These are phyloP conservation scores for Cryptoblepharus egeriae DNA, from an alignment of 2,797 vertebrate species.

Conservation along the genomic window DNA sequence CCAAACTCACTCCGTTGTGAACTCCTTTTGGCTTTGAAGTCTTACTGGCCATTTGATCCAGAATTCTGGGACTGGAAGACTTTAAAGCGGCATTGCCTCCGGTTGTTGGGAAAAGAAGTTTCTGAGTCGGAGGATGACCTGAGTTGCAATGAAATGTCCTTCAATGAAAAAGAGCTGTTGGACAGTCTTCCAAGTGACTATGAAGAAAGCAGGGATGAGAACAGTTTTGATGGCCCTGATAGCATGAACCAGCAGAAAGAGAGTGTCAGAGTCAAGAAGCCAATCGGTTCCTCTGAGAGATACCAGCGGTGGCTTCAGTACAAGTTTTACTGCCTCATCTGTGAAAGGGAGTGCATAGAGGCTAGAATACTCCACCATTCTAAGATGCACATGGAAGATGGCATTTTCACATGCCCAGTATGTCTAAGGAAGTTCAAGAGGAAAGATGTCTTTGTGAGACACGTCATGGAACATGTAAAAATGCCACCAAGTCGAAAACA, in stretches of 20 bases:
- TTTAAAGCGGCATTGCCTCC: slow-evolving; percentile 90
- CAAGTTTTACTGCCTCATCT: slow-evolving; percentile 92
- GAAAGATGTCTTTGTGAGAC: slow-evolving; percentile 90
- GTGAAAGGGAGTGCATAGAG: slow-evolving; percentile 89
- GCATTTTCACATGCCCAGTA: slow-evolving; percentile 89
- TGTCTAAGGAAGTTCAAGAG: slow-evolving; percentile 90
- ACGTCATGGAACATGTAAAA: slow-evolving; percentile 91
- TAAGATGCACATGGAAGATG: slow-evolving; percentile 89
- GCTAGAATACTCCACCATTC: slow-evolving; percentile 91
- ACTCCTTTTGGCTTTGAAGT: slow-evolving; percentile 92
- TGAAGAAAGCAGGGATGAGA: slow-evolving; percentile 77
- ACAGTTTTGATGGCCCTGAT: slow-evolving; percentile 74
- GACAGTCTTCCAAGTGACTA: slow-evolving; percentile 78
- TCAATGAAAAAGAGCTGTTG: slow-evolving; percentile 79
- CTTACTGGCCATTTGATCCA: slow-evolving; percentile 97
- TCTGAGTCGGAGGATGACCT: slow-evolving; percentile 84
- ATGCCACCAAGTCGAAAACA: slow-evolving; percentile 78
- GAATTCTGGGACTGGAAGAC: slow-evolving; percentile 99
- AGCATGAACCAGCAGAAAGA: slow-evolving; percentile 73
- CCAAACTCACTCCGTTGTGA: slow-evolving; percentile 97
- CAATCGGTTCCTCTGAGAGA: slow-evolving; percentile 82
- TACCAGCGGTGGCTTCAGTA: slow-evolving; percentile 87
- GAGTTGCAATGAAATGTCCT: slow-evolving; percentile 75
- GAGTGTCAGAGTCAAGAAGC: slow-evolving; percentile 80
- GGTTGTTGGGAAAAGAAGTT: slow-evolving; percentile 86